These are phyloP conservation scores for Brachypalpus laphriformis DNA, from an alignment of 2,888 invertebrate genomes.

Conservation along the genomic window DNA sequence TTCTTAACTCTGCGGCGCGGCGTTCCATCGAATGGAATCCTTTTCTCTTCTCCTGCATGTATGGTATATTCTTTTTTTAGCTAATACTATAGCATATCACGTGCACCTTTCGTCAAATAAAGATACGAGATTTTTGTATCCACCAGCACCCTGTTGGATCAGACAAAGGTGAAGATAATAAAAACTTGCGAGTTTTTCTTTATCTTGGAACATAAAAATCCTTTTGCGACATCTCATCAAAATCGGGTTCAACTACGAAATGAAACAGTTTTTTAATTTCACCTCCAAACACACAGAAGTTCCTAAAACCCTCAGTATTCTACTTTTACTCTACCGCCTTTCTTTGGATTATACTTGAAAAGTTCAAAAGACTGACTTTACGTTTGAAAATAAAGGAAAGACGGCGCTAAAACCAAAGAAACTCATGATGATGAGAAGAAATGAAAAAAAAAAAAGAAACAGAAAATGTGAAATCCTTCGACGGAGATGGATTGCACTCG, in stretches of 20 bases:
- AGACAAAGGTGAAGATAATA: background rate
- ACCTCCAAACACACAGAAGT: conserved; percentile 14
- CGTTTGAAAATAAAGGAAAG: background rate
- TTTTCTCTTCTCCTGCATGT: too few relatives aligned
- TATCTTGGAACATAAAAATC: conserved; percentile 10
- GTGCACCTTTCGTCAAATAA: background rate
- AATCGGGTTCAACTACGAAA: background rate
- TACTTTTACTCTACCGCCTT: background rate
- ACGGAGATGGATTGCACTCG: conserved; percentile 29
- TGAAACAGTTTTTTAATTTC: conserved; percentile 17
- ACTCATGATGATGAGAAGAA: background rate
- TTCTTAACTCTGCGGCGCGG: too few relatives aligned
- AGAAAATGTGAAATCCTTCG: background rate
- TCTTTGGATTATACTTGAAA: conserved; percentile 14
- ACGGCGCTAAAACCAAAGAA: background rate
- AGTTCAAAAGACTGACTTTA: conserved; percentile 13
- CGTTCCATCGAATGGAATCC: too few relatives aligned
- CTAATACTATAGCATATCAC: too few relatives aligned
- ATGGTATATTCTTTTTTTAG: too few relatives aligned
- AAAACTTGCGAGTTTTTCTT: background rate
- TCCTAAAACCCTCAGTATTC: background rate
- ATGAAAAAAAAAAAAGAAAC: background rate
- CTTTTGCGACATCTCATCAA: background rate
- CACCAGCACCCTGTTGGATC: background rate
- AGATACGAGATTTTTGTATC: too few relatives aligned